Percentiles rank a stretch among this genome's conserved stretches.
Evolutionary conservation across 1,140 invertebrate genomes (phyloP).

Genomic region (Adelges cooleyi): DNA sequence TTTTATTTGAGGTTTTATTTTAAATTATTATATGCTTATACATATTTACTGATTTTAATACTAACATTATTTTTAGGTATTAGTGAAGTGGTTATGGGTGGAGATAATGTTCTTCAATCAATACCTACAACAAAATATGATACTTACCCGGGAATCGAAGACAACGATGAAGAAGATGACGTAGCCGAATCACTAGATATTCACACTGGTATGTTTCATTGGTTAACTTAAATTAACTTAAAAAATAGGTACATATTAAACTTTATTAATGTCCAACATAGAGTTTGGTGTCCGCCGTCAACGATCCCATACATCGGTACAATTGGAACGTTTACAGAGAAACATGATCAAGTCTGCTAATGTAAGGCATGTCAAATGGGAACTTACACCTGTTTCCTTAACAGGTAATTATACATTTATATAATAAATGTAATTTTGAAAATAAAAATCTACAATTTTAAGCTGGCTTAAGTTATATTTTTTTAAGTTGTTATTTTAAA

Average conservation of each 20-base stretch:
- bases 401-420: too few species aligned
- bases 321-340: constrained; percentile 78
- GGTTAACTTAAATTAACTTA: too few species aligned
- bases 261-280: constrained; percentile 28
- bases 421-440: not conserved
- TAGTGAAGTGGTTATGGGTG: constrained; percentile 66
- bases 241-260: too few species aligned
- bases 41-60: not conserved
- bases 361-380: constrained; percentile 67
- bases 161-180: constrained; percentile 63
- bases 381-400: constrained; percentile 41
- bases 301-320: constrained; percentile 76
- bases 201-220: constrained; percentile 45
- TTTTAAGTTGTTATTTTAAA: not conserved
- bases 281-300: constrained; percentile 61
- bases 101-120: constrained; percentile 55
- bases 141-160: constrained; percentile 61
- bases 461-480: not conserved
- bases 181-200: constrained; percentile 56
- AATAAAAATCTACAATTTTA: not conserved
- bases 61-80: constrained; percentile 43
- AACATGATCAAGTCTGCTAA: constrained; percentile 69
- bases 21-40: not conserved
- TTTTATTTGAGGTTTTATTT: constrained; percentile 12
- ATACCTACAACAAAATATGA: constrained; percentile 49